These are phyloP conservation scores for Gerosis bhagava DNA, from an alignment of 2,888 invertebrate genomes.

Conservation along the genomic window DNA sequence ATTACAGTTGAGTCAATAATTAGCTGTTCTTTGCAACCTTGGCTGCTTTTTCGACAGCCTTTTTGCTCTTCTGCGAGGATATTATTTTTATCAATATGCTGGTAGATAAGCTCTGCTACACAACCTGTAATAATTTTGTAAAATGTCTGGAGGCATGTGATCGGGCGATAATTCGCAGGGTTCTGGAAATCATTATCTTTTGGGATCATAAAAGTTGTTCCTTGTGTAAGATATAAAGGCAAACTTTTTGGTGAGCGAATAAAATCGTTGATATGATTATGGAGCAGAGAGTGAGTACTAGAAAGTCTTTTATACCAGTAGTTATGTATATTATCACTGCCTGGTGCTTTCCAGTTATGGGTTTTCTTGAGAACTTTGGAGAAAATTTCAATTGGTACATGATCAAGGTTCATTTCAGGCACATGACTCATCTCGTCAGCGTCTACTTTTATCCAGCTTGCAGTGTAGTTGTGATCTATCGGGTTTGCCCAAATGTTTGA, in stretches of 20 bases:
- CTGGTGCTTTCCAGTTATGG: conserved; percentile 34
- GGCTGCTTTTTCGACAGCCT: conserved; percentile 29
- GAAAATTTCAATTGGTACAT: conserved; percentile 23
- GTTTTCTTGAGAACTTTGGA: conserved; percentile 17
- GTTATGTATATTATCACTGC: conserved; percentile 30
- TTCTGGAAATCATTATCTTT: conserved; percentile 30
- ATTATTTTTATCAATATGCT: conserved; percentile 27
- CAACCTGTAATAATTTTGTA: conserved; percentile 36
- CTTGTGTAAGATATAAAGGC: conserved; percentile 15
- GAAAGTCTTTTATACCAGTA: conserved; percentile 34
- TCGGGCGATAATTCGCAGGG: conserved; percentile 38
- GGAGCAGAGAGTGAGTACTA: conserved; percentile 18
- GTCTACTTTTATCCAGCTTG: conserved; percentile 11
- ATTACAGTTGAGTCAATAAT: conserved; percentile 28
- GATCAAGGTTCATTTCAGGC: no score
- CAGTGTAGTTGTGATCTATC: conserved; percentile 25
- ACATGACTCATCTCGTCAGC: neutral
- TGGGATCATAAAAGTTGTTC: conserved; percentile 30
- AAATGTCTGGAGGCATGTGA: conserved; percentile 38
- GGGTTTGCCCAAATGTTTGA: conserved; percentile 24
- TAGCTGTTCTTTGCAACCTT: conserved; percentile 34
- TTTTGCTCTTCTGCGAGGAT: conserved; percentile 35
- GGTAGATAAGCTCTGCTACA: conserved; percentile 30
- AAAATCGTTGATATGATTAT: conserved; percentile 26
- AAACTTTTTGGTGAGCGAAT: conserved; percentile 20